A percentile compares a stretch with the other conserved stretches of the same genome.
Evolutionary conservation across 1,140 invertebrate species (phyloP).

Genomic region (Lepidostoma basale): DNA sequence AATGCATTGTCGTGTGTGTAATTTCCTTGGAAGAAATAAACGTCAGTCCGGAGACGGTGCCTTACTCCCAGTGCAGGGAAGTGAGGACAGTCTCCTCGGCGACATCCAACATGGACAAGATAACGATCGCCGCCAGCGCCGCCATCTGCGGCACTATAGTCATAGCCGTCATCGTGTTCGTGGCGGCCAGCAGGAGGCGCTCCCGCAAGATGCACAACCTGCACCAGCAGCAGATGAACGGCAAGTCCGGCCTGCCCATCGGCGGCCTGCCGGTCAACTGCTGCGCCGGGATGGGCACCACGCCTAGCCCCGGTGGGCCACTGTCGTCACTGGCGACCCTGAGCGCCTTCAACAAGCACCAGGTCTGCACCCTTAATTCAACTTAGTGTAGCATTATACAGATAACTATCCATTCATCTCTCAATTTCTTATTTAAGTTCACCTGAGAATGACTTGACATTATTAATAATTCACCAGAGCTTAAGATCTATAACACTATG

Average conservation of each 20-base stretch:
- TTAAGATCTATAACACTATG: too few species aligned
- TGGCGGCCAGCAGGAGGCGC: slow-evolving; percentile 78
- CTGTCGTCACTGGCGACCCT: slow-evolving; percentile 81
- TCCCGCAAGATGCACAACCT: slow-evolving; percentile 77
- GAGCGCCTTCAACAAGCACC: slow-evolving; percentile 80
- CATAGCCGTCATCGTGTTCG: slow-evolving; percentile 84
- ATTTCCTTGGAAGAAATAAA: slow-evolving; percentile 86
- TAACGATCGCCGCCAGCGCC: slow-evolving; percentile 90
- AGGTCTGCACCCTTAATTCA: slow-evolving; percentile 53
- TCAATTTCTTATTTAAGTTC: too few species aligned
- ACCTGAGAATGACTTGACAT: too few species aligned
- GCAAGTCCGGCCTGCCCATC: slow-evolving; percentile 68
- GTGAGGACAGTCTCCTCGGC: slow-evolving; percentile 81
- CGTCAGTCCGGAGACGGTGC: slow-evolving; percentile 83
- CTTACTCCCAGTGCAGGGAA: slow-evolving; percentile 86
- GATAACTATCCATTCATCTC: too few species aligned
- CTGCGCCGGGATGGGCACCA: slow-evolving; percentile 72
- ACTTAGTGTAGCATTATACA: too few species aligned
- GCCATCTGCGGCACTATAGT: slow-evolving; percentile 93
- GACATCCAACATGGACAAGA: slow-evolving; percentile 90
- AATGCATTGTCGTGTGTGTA: slow-evolving; percentile 91
- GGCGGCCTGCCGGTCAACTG: slow-evolving; percentile 74
- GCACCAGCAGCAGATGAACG: slow-evolving; percentile 69
- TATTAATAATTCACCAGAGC: too few species aligned
- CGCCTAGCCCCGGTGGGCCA: slow-evolving; percentile 76